Evolutionary conservation across 1,140 invertebrate species (phyloP).

Genomic region (Plutomurus gul): DNA sequence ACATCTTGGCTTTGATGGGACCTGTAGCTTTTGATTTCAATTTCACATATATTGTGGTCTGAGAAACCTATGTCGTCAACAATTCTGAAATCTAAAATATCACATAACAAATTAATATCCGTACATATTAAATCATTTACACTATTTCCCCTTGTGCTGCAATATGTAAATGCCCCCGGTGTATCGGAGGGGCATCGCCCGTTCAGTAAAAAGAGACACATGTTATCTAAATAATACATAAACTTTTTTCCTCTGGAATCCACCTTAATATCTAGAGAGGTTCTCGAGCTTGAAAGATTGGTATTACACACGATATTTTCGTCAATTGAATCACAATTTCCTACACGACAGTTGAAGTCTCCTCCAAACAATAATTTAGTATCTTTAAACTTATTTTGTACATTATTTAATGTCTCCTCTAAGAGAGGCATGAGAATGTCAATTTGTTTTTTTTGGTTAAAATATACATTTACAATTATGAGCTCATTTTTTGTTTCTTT

Average conservation of each 20-base stretch:
- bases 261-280: not conserved
- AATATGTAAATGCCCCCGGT: not conserved
- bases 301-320: not conserved
- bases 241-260: not conserved
- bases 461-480: not conserved
- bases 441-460: not conserved
- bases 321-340: not conserved
- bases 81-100: not conserved
- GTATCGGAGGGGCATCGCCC: not conserved
- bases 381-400: not conserved
- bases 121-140: not conserved
- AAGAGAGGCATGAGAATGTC: not conserved
- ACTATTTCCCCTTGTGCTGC: not conserved
- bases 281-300: not conserved
- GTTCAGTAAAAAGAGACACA: not conserved
- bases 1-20: too few relatives aligned
- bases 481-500: not conserved
- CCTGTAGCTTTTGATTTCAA: too few relatives aligned
- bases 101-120: not conserved
- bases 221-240: not conserved
- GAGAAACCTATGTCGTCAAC: not conserved
- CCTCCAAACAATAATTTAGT: not conserved
- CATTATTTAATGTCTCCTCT: not conserved
- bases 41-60: not conserved
- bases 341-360: not conserved